A percentile compares a stretch with the other conserved stretches of the same genome.
Evolutionary conservation across 2,113 vertebrate genomes (phyloP).

Genomic region (Apaloderma vittatum): DNA sequence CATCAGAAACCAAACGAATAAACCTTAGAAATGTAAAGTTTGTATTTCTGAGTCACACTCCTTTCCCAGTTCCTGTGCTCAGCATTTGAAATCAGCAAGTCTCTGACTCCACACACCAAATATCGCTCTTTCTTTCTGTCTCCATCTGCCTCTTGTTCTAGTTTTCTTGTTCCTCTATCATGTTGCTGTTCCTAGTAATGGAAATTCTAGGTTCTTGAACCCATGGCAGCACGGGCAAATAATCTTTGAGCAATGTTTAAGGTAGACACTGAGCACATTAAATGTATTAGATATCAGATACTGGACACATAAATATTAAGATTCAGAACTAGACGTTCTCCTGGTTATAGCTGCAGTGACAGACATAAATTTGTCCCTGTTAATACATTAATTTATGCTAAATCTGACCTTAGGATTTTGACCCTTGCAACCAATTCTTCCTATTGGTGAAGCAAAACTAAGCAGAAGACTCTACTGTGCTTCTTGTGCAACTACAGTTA

Average conservation of each 20-base stretch:
- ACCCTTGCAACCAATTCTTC: neutral
- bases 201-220: neutral
- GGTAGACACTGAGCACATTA: neutral
- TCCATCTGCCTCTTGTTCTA: neutral
- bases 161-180: neutral
- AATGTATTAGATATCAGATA: neutral
- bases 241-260: neutral
- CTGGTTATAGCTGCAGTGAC: neutral
- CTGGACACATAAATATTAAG: neutral
- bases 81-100: neutral
- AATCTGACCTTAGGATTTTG: neutral
- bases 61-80: neutral
- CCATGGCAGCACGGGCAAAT: neutral
- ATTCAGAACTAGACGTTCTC: neutral
- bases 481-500: neutral
- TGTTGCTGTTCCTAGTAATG: rapidly evolving
- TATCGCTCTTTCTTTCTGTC: neutral
- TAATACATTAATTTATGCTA: neutral
- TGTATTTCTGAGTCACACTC: neutral
- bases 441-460: neutral
- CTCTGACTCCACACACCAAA: neutral
- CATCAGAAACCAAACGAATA: neutral
- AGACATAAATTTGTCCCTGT: neutral
- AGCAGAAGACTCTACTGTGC: neutral
- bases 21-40: neutral